phyloP scores from a whole-genome alignment of 2,888 invertebrate genomes.

The Masnerella sp. region DNA sequence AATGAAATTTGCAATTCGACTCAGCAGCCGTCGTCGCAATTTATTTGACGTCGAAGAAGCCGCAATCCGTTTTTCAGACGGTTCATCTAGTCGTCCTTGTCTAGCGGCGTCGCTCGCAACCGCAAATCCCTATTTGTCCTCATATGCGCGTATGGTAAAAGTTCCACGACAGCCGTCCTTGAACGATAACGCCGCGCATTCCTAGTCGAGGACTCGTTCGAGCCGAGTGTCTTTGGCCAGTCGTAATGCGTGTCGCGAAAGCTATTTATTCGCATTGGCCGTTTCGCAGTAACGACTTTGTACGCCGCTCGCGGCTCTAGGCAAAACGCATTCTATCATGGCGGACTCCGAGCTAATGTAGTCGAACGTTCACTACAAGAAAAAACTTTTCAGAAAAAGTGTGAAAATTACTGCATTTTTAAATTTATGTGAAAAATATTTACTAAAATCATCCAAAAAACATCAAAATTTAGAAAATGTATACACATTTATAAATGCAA shows the following conservation, averaged over 20 bases:
- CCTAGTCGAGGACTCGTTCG: slow-evolving; percentile 53
- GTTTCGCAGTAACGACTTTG: slow-evolving; percentile 35
- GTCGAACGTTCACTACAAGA: not conserved
- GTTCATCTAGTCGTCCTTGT: too few relatives aligned
- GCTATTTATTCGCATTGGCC: slow-evolving; percentile 46
- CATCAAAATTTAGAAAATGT: too few relatives aligned
- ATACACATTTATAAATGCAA: too few relatives aligned
- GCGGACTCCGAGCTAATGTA: slow-evolving; percentile 16
- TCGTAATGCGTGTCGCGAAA: slow-evolving; percentile 53
- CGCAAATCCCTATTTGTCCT: slow-evolving; percentile 28
- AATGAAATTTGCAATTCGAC: too few relatives aligned
- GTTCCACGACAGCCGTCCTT: slow-evolving; percentile 51
- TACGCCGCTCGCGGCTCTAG: slow-evolving; percentile 17
- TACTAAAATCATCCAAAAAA: too few relatives aligned
- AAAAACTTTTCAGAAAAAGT: too few relatives aligned
- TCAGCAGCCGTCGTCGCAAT: too few relatives aligned
- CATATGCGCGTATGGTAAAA: slow-evolving; percentile 45
- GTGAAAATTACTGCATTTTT: too few relatives aligned
- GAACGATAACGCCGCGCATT: slow-evolving; percentile 58
- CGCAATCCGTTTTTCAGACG: too few relatives aligned
- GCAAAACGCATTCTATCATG: slow-evolving; percentile 40
- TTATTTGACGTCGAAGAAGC: too few relatives aligned
- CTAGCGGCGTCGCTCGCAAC: too few relatives aligned
- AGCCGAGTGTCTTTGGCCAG: slow-evolving; percentile 43
- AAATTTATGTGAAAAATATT: too few relatives aligned